Conservation (phyloP, 1,140 invertebrate species). For the Ceratosolen fusciceps region DNA sequence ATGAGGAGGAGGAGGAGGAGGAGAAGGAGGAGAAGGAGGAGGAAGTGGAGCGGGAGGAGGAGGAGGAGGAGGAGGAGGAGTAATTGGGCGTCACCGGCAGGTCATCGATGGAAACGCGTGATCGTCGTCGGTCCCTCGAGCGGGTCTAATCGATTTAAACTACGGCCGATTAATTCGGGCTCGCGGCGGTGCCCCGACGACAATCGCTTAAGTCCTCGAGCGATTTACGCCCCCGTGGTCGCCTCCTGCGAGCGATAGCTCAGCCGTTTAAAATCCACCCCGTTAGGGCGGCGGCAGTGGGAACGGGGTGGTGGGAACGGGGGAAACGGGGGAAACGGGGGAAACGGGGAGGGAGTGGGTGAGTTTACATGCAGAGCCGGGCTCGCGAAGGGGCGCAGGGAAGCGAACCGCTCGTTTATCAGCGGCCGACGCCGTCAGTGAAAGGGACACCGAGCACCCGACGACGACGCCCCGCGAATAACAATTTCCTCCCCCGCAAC, state of each 20-base stretch:
- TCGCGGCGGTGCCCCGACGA: conserved; percentile 54
- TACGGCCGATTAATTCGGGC: conserved; percentile 59
- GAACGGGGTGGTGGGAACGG: too few species aligned
- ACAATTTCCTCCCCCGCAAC: conserved; percentile 65
- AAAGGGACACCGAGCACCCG: conserved; percentile 70
- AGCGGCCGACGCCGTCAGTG: conserved; percentile 69
- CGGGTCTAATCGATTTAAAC: conserved; percentile 44
- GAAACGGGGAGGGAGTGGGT: too few species aligned
- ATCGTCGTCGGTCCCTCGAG: neutral
- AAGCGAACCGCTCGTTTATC: conserved; percentile 70
- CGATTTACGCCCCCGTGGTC: conserved; percentile 57
- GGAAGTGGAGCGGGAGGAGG: too few species aligned
- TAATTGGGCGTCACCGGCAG: conserved; percentile 6
- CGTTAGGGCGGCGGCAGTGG: too few species aligned
- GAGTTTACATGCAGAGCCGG: conserved; percentile 65
- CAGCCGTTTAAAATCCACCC: conserved; percentile 53
- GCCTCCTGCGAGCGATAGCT: neutral
- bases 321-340: too few species aligned
- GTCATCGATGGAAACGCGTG: too few species aligned
- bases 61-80: neutral
- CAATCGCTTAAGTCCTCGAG: conserved; percentile 62
- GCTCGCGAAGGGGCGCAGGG: conserved; percentile 32
- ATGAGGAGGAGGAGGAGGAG: too few species aligned
- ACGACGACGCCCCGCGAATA: conserved; percentile 69
- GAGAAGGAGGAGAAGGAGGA: too few species aligned